Percentiles rank a stretch among this genome's conserved stretches.
Conservation (phyloP, 2,888 invertebrate genomes). For the Bellardia bayeri region DNA sequence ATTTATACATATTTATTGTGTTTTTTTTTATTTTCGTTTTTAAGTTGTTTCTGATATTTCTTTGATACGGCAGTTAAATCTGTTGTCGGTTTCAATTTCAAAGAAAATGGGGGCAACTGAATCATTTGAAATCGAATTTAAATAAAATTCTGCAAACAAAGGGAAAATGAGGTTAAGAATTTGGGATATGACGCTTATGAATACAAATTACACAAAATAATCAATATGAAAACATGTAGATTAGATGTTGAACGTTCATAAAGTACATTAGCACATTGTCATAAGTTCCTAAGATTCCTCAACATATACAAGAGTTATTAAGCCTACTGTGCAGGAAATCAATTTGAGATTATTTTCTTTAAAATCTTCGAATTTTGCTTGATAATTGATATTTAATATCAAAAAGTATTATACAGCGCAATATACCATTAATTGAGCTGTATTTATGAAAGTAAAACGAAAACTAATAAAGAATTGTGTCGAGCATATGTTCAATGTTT, state of each 20-base stretch:
- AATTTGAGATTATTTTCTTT: too few species aligned
- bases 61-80: conserved; percentile 9
- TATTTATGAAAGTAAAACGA: too few species aligned
- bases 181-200: neutral
- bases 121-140: conserved; percentile 23
- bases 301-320: too few species aligned
- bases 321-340: too few species aligned
- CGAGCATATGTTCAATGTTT: neutral
- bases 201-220: neutral
- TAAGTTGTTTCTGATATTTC: neutral
- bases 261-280: too few species aligned
- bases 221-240: too few species aligned
- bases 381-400: too few species aligned
- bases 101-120: conserved; percentile 17
- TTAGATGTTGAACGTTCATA: neutral
- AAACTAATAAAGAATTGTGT: too few species aligned
- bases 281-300: too few species aligned
- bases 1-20: neutral
- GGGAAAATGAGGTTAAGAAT: conserved; percentile 5
- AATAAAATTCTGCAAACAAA: neutral
- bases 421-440: neutral
- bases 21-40: conserved; percentile 17
- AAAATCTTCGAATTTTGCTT: too few species aligned
- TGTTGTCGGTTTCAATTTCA: conserved; percentile 14
- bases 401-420: too few species aligned